Conservation (phyloP, 2,113 vertebrate genomes). For the Conger conger region DNA sequence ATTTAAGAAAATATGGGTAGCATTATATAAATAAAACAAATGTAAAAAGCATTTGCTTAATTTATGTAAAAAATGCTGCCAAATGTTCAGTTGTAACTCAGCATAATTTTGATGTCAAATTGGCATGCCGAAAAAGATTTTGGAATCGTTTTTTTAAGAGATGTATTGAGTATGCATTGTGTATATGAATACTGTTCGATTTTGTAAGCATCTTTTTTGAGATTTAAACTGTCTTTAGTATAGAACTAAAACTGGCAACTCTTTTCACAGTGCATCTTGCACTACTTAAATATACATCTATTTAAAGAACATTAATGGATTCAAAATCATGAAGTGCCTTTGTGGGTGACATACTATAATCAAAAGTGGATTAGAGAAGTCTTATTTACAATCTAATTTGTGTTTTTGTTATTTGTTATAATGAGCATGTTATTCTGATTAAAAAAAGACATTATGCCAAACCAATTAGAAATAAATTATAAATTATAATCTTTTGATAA, state of each 20-base stretch:
- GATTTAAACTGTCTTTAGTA: not conserved
- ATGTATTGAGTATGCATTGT: too few relatives aligned
- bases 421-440: slow-evolving; percentile 75
- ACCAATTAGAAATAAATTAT: slow-evolving; percentile 76
- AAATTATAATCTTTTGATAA: slow-evolving; percentile 77
- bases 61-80: too few relatives aligned
- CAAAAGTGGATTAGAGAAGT: slow-evolving; percentile 43
- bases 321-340: slow-evolving; percentile 18
- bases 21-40: too few relatives aligned
- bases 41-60: too few relatives aligned
- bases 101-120: too few relatives aligned
- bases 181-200: too few relatives aligned
- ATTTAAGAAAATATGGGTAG: too few relatives aligned
- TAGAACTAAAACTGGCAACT: not conserved
- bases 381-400: slow-evolving; percentile 67
- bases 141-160: too few relatives aligned
- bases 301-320: slow-evolving; percentile 46
- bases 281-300: slow-evolving; percentile 30
- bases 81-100: too few relatives aligned
- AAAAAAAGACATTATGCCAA: slow-evolving; percentile 69
- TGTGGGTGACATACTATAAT: slow-evolving; percentile 17
- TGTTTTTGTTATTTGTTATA: slow-evolving; percentile 55
- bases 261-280: not conserved
- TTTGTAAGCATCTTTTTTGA: too few relatives aligned
- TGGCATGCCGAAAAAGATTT: too few relatives aligned